phyloP scores from a whole-genome alignment of 2,113 vertebrate genomes.

The Paradoxurus hermaphroditus region DNA sequence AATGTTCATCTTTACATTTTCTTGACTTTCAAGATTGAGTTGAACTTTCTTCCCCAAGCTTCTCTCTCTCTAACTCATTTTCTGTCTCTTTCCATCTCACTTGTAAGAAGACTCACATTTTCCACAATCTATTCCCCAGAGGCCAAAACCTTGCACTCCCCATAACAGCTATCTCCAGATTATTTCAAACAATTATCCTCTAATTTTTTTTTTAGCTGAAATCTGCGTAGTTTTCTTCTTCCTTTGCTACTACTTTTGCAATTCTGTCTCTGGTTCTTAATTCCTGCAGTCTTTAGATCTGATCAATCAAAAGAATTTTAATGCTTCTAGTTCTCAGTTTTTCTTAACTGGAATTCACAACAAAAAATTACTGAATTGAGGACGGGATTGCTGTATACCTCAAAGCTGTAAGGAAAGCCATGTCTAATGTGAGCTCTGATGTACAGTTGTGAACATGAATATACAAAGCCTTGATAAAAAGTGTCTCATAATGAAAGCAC shows the following conservation, averaged over 20 bases:
- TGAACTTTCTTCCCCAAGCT: background rate
- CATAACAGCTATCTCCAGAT: background rate
- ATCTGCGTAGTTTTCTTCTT: background rate
- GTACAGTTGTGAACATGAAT: background rate
- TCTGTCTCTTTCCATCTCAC: background rate
- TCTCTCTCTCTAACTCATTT: background rate
- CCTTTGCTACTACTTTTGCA: background rate
- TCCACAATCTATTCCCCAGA: background rate
- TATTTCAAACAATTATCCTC: background rate
- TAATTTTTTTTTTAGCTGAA: background rate
- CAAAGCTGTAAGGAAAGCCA: background rate
- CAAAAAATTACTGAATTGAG: background rate
- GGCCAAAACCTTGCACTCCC: background rate
- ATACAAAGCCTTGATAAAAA: background rate
- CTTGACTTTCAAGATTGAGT: background rate
- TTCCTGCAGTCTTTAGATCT: background rate
- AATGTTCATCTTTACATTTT: background rate
- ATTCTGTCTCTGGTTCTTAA: background rate
- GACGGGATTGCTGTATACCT: background rate
- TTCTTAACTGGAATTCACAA: background rate
- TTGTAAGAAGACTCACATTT: background rate
- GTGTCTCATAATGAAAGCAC: background rate
- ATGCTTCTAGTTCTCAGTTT: background rate
- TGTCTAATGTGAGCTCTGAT: rapidly evolving
- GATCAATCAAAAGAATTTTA: background rate